Evolutionary conservation across 1,140 invertebrate genomes (phyloP), one percentile per base, ranked within the genome.

Genomic region (Panulirus ornatus): DNA sequence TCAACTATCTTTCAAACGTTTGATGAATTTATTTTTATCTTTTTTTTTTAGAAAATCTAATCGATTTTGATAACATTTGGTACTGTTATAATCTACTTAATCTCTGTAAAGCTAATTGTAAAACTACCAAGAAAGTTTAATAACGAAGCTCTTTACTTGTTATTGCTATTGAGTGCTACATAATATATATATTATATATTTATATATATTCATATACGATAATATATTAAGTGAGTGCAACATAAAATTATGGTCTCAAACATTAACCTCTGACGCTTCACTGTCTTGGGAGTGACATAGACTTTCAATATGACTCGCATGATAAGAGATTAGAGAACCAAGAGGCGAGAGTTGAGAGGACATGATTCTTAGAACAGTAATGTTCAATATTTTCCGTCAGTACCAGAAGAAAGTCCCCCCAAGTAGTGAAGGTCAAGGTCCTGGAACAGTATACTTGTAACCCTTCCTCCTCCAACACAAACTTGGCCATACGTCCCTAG

Each of bases 101-200:
- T 82, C 51, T 82, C 54, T 58, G 44, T 63, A 38, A 51, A 79
- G 76, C 34, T 83, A 66, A 66, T 30, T 22, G 63, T 36, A 66
- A 40, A 42, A 47, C 81, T 83, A 83, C 54, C 27, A 38, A 79
- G 38, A 44, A 79, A 44, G 11, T 63, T 54, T 87, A 70, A 63
- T 58, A 89, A 89, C 79, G 51, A 89, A 89, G 88, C 79, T 89
- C 88, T 83, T 47, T n/a, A 75, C 71, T 71, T 70, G 66, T 88
- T 89, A 89, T 89, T 89, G 88, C 88, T 89, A 89, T 83, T 71
- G 42, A 89, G 88, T 89, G 88, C 88, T 89, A 89, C 88, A 47
- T 89, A 89, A 89, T 89, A 51, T 70, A 70, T 81, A 81, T 79
- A 34, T n/a, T n/a, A n/a, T 75, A 75, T 75, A 63, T 73, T 51